Percentiles rank a stretch among this genome's conserved stretches.
Evolutionary conservation across 2,113 vertebrate genomes (phyloP).

Genomic region (Podarcis muralis): DNA sequence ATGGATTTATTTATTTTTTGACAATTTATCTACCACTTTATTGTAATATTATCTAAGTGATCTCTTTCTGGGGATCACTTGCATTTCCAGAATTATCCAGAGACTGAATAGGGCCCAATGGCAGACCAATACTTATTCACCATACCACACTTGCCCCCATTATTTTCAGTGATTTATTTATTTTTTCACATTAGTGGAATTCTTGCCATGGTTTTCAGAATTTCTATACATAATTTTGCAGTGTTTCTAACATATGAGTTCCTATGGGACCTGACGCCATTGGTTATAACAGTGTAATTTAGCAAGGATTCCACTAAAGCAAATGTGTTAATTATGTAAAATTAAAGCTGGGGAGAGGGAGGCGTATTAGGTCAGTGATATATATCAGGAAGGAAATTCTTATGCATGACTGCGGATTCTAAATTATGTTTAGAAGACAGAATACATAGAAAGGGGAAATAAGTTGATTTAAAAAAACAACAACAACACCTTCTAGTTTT

Average conservation of each 20-base stretch:
- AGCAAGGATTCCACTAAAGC: not conserved
- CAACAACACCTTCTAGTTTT: no score
- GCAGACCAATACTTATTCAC: not conserved
- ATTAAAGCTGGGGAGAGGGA: no score
- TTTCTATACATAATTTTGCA: not conserved
- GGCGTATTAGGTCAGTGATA: not conserved
- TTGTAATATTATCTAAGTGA: not conserved
- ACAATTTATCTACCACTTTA: no score
- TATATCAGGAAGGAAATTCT: not conserved
- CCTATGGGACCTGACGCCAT: not conserved
- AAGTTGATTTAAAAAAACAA: no score
- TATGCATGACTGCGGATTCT: not conserved
- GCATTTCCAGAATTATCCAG: not conserved
- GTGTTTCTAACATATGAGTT: not conserved
- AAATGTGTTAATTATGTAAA: not conserved
- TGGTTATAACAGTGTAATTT: not conserved
- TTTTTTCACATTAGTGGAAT: not conserved
- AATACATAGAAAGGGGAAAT: not conserved
- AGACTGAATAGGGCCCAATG: not conserved
- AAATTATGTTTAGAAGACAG: not conserved
- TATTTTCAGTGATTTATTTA: not conserved
- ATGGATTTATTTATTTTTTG: no score
- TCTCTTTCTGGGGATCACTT: not conserved
- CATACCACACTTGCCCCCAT: not conserved
- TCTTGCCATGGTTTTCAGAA: not conserved